Base-by-base conservation (phyloP, 2,113 vertebrate species). In the Mus pahari region DNA sequence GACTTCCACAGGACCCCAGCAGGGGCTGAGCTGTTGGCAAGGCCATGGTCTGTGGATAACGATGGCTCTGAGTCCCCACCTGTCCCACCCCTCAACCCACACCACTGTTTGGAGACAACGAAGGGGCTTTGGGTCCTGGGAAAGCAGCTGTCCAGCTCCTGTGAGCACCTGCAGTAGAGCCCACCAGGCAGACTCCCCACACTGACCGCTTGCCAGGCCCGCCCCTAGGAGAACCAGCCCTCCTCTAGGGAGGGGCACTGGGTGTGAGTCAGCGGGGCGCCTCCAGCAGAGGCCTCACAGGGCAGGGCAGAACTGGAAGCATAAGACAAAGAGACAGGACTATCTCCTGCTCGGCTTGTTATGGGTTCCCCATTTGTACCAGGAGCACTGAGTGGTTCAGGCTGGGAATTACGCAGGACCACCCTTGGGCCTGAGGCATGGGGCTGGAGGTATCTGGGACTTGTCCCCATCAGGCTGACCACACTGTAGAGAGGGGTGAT, bases 21-120 rank as follows among this genome's bases (percentile, higher is more conserved):
- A 3, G 0, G 19, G 1, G 22, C 0, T 0, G 33, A 39, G 70
- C 8, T 2, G 1, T 66, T 19, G 10, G 50, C 24, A 12, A 68
- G 64, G 88, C 86, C 96, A 94, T 96, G 36, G 39, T 81, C 96
- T 96, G 53, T 36, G 60, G 58, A 74, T 5, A 36, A 87, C 62
- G 96, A 33, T 10, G 6, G 0, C 12, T 84, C 60, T 68, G 81
- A 89, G 16, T 8, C 19, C 60, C 20, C 20, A 3, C 19, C 0
- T 31, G 4, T 2, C 13, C 11, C 42, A 31, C 14, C 4, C n/a
- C 24, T 7, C 7, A 24, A 22, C 26, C 24, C 17, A 74, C 0
- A 0, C 13, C 2, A 7, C 83, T 24, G 7, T 36, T 20, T 87
- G 6, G 11, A n/a, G 70, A 48, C 64, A 42, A 50, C n/a, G 13